These are phyloP conservation scores for Drosophila phalerata DNA, from an alignment of 2,888 invertebrate species.

Conservation along the genomic window DNA sequence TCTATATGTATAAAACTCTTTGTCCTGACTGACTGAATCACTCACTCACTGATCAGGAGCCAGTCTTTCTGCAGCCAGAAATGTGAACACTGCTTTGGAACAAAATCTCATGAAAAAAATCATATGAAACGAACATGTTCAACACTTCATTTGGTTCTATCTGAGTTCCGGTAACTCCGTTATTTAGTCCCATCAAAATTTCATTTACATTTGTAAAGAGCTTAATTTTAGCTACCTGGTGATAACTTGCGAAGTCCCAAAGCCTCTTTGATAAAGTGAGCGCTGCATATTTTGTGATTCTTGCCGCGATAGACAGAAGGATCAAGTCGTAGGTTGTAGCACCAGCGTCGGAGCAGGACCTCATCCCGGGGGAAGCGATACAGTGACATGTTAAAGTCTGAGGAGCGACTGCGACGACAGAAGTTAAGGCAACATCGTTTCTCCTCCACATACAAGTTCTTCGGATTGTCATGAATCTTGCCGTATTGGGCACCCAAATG, in stretches of 20 bases:
- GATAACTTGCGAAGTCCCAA: conserved; percentile 79
- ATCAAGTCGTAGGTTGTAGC: conserved; percentile 82
- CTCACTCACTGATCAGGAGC: too few species aligned
- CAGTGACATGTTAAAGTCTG: conserved; percentile 81
- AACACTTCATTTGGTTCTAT: too few species aligned
- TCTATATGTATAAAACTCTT: too few species aligned
- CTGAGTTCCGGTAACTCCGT: too few species aligned
- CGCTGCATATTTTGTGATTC: conserved; percentile 83
- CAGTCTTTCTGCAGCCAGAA: too few species aligned
- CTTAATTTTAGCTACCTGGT: conserved; percentile 61
- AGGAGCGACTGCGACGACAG: conserved; percentile 81
- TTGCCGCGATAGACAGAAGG: conserved; percentile 81
- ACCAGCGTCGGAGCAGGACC: conserved; percentile 78
- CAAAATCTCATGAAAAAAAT: too few species aligned
- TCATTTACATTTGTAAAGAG: neutral
- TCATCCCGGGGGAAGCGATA: conserved; percentile 83
- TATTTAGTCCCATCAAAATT: too few species aligned
- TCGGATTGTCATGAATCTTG: conserved; percentile 82
- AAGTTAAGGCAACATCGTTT: conserved; percentile 82
- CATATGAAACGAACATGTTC: too few species aligned
- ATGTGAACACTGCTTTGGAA: too few species aligned
- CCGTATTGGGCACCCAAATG: conserved; percentile 82
- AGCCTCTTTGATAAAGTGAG: conserved; percentile 83
- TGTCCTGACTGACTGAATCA: too few species aligned
- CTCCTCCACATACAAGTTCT: conserved; percentile 80